Evolutionary conservation across 1,140 invertebrate genomes (phyloP), one percentile per base, ranked within the genome.

Genomic region (Vollenhovia emeryi): DNA sequence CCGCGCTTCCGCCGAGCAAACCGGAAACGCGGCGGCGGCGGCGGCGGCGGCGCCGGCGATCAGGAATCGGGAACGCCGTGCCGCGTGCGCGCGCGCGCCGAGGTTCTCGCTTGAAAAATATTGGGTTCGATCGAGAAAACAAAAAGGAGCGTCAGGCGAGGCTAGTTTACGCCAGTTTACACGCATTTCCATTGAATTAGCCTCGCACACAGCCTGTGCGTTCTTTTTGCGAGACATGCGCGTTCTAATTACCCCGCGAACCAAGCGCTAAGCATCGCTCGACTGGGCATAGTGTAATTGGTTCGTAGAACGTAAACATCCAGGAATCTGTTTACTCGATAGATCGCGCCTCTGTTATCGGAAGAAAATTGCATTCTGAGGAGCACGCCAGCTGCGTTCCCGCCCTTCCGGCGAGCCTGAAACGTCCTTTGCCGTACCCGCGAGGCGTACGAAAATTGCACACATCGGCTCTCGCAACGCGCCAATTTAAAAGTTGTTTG

Each of bases 221-320:
- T 52, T 84, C 71, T 86, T 78, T 85, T 87, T 59, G 60, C 84
- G 64, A n/a, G n/a, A 84, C 86, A 78, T 86, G 59, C 86, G 48
- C 52, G 86, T 86, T 87, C 86, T 87, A 87, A 87, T 87, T 87
- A 86, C 86, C 78, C 59, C 62, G 86, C 86, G 86, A 87, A 86
- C 60, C 86, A 83, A 86, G 62, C 85, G 86, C 33, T 82, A 71
- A 79, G 74, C 75, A 13, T 62, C 86, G 86, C 64, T 87, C 86
- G 86, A 69, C 69, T 73, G 78, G 55, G 40, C 86, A 60, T 60
- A 87, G 66, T 59, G 73, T 55, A 57, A 80, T 60, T 76, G 55
- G 71, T 48, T 60, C 76, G 36, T 40, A 48, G 27, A 68, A 36
- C 73, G 86, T 86, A 86, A 87, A 87, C 84, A 86, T 50, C 40